Base-by-base conservation (phyloP, 2,797 vertebrate genomes). In the Schizopygopsis pylzovi region DNA sequence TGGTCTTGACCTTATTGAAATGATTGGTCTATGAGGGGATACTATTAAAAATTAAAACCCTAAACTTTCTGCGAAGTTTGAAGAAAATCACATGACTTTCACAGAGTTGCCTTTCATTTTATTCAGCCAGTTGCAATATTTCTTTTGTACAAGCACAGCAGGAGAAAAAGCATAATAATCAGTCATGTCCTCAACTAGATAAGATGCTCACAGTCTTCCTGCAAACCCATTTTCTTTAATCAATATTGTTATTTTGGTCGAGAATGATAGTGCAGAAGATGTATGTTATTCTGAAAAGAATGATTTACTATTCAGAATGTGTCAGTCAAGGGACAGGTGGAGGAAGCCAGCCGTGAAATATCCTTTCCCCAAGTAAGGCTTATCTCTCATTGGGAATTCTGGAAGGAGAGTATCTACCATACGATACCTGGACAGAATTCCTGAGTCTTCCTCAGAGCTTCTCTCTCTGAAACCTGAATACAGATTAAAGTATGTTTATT, bases 341-440 rank as follows among this genome's bases (percentile, higher is more conserved):
- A 88, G 92, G 92, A 92, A 93, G 89, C 90, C 84, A 85, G 92
- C 92, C 93, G 90, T 95, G 93, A 94, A 95, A 95, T 93, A 91
- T 94, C 92, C 91, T 93, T 91, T 93, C 90, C 76, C 90, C 92
- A 92, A 93, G 94, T 92, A 93, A 92, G 92, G 92, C 92, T 95
- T 94, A 94, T 94, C 93, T 94, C 91, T 90, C 84, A 85, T 89
- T 41, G 71, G 90, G 92, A 91, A 93, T 92, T 91, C 90, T 83
- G 91, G 83, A 83, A 88, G 87, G 87, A 90, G 91, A 92, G 91
- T 88, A 88, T 89, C 90, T 87, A 76, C 67, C n/a, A 52, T 37
- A 61, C 9, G 59, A 88, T 82, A 87, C 73, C 45, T 73, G 79
- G 22, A 86, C 20, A 83, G 83, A 85, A 84, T 63, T 70, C 49